phyloP scores from a whole-genome alignment of 2,113 vertebrate genomes.

The Elanus axillaris region DNA sequence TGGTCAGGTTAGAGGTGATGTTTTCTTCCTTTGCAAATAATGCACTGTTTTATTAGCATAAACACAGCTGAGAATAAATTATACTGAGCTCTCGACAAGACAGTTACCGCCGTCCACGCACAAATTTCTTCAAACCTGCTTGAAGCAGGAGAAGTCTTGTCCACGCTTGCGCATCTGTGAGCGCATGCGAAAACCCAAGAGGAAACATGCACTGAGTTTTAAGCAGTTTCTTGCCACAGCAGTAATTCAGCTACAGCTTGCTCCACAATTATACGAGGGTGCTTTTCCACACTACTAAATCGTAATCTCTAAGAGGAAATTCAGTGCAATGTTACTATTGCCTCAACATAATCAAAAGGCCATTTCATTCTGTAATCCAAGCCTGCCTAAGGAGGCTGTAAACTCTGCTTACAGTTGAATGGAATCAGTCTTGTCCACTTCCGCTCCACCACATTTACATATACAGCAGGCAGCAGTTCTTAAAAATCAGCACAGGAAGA shows the following conservation, averaged over 20 bases:
- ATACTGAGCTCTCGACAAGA: background rate
- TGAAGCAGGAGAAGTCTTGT: background rate
- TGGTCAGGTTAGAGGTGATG: background rate
- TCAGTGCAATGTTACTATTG: background rate
- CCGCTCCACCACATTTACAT: rapidly evolving
- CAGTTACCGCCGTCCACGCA: background rate
- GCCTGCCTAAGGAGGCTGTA: background rate
- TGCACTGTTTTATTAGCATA: background rate
- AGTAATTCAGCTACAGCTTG: background rate
- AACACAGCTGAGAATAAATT: background rate
- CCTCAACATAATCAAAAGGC: background rate
- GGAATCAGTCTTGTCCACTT: background rate
- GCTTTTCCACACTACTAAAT: background rate
- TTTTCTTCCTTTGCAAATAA: background rate
- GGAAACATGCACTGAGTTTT: background rate
- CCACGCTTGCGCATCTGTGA: background rate
- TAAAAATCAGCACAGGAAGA: background rate
- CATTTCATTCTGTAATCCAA: background rate
- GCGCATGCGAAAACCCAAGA: background rate
- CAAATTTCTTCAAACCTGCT: background rate
- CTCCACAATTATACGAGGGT: rapidly evolving
- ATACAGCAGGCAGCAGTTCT: background rate
- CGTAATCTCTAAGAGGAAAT: rapidly evolving
- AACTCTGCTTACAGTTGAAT: background rate
- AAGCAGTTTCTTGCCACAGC: background rate